phyloP scores from a whole-genome alignment of 2,797 vertebrate genomes.

The Danionella dracula region DNA sequence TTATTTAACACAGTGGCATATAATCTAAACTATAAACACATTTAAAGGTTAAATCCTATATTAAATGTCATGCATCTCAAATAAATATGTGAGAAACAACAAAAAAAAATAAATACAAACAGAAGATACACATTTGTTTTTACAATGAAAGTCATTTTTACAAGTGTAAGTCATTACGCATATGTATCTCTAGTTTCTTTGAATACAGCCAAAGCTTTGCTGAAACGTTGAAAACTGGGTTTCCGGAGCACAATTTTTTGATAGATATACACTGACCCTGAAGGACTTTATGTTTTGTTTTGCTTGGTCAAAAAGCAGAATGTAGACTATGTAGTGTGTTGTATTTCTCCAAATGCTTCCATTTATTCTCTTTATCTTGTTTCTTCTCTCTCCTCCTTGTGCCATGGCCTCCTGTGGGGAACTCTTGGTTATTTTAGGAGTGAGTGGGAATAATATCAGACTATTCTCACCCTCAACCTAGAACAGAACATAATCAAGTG shows the following conservation, averaged over 20 bases:
- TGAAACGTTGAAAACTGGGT: not conserved
- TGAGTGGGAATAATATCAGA: slow-evolving; percentile 32
- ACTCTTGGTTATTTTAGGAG: slow-evolving; percentile 28
- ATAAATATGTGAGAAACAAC: not conserved
- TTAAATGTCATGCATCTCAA: not conserved
- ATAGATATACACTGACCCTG: not conserved
- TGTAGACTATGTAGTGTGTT: not conserved
- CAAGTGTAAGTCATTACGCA: not conserved
- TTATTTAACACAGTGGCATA: too few species aligned
- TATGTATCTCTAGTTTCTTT: not conserved
- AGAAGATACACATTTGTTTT: not conserved
- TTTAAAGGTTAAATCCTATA: too few species aligned
- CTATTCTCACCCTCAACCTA: slow-evolving; percentile 10
- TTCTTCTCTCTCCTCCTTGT: not conserved
- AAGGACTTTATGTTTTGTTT: not conserved
- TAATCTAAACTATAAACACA: too few species aligned
- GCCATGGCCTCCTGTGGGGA: slow-evolving; percentile 8
- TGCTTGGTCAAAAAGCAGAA: too few species aligned
- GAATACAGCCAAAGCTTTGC: not conserved
- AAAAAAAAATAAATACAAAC: not conserved
- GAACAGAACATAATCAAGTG: slow-evolving; percentile 27
- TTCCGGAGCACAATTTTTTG: not conserved
- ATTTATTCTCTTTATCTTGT: not conserved
- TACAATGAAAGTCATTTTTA: too few species aligned
- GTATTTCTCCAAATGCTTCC: not conserved